Percentiles rank a stretch among this genome's conserved stretches.
These are phyloP conservation scores for Ciconia boyciana DNA, from an alignment of 2,113 vertebrate genomes.

Conservation along the genomic window DNA sequence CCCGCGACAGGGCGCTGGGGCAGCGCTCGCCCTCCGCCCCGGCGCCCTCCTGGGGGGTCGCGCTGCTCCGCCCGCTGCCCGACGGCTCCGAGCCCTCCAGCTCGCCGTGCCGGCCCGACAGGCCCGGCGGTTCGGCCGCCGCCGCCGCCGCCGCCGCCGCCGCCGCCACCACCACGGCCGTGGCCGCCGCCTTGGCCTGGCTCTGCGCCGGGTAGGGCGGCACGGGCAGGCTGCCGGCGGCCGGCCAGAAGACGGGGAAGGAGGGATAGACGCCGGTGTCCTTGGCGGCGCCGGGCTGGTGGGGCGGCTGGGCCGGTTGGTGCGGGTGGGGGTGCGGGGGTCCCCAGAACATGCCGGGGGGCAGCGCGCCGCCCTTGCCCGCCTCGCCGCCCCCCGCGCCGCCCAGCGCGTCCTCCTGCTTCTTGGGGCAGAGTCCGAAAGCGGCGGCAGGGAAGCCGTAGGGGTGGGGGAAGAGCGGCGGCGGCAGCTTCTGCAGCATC, in stretches of 20 bases:
- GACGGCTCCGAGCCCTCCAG: conserved; percentile 44
- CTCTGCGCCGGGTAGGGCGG: conserved; percentile 79
- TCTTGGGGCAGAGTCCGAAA: conserved; percentile 92
- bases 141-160: conserved; percentile 53
- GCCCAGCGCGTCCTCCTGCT: conserved; percentile 78
- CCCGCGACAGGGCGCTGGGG: conserved; percentile 65
- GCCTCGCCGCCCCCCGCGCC: conserved; percentile 56
- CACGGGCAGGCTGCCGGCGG: conserved; percentile 82
- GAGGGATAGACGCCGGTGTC: conserved; percentile 86
- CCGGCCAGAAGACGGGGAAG: conserved; percentile 93
- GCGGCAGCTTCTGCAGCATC: conserved; percentile 89
- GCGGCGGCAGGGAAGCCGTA: conserved; percentile 86
- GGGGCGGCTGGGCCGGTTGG: conserved; percentile 56
- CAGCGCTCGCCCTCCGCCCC: conserved; percentile 68
- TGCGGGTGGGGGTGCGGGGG: conserved; percentile 55
- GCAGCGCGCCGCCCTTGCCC: conserved; percentile 40
- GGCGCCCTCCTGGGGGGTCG: conserved; percentile 76
- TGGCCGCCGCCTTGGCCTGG: conserved; percentile 78
- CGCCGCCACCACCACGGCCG: conserved; percentile 71
- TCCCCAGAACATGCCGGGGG: conserved; percentile 69
- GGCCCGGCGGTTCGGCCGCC: background rate
- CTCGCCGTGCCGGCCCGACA: conserved; percentile 5
- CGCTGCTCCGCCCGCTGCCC: conserved; percentile 73
- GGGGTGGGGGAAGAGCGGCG: conserved; percentile 89
- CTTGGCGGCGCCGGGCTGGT: conserved; percentile 60